A percentile compares a stretch with the other conserved stretches of the same genome.
These are phyloP conservation scores for Stegodyphus mimosarum DNA, from an alignment of 1,140 invertebrate species.

Conservation along the genomic window DNA sequence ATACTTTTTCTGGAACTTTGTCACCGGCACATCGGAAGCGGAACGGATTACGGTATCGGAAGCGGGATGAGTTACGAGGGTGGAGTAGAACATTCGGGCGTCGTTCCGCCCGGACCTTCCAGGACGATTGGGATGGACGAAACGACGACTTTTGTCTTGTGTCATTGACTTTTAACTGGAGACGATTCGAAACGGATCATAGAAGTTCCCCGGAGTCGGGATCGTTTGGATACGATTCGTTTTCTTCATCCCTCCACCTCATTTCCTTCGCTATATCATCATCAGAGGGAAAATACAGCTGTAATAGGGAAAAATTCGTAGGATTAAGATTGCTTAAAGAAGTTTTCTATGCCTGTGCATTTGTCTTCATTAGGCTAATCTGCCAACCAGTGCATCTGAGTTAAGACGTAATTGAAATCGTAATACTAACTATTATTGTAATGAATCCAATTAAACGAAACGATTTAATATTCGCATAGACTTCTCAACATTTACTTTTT, in stretches of 20 bases:
- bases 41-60: conserved; percentile 51
- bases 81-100: conserved; percentile 11
- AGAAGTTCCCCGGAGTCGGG: neutral
- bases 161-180: conserved; percentile 53
- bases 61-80: conserved; percentile 32
- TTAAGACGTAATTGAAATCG: no score
- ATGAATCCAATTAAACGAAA: no score
- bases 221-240: no score
- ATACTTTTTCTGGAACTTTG: conserved; percentile 45
- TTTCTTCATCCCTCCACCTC: no score
- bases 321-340: neutral
- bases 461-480: no score
- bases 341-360: neutral
- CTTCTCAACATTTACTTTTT: no score
- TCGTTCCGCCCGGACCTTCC: conserved; percentile 11
- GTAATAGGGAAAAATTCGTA: conserved; percentile 2
- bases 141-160: conserved; percentile 30
- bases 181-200: conserved; percentile 51
- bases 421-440: no score
- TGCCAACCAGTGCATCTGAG: no score
- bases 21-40: conserved; percentile 22
- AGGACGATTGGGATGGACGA: neutral
- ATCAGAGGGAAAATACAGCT: no score
- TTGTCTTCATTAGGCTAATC: no score
- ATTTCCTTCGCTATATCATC: no score